Base-by-base conservation (phyloP, 2,113 vertebrate species). In the Apteryx owenii region DNA sequence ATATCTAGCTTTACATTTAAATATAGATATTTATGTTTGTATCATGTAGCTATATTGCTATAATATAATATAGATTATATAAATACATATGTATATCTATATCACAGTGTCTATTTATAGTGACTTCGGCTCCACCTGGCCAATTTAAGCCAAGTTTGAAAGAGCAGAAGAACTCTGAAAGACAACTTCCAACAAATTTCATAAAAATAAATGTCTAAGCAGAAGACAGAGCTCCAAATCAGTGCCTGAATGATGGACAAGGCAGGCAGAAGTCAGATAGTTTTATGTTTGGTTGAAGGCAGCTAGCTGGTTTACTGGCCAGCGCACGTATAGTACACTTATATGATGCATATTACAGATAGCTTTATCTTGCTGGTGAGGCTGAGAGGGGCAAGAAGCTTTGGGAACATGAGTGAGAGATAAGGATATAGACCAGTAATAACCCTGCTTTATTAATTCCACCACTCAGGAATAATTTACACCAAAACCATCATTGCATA, bases 351-450 rank as follows among this genome's bases (percentile, higher is more conserved):
- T 28, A 21, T 86, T 36, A 14, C 2, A 5, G 10, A 25, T 2
- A 40, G 10, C 29, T 85, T 79, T 85, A 11, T 50, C 5, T 50
- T 81, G 25, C 19, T 62, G 7, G 3, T 88, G 42, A 9, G 31
- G 14, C 50, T 80, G 31, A 77, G 51, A 80, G 7, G 7, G 7
- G 4, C 54, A 78, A 66, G 56, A 7, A 50, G 8, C 9, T 82
- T 11, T 75, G 15, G 19, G 20, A 9, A 64, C 2, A 38, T 46
- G 15, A 4, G 5, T 69, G 28, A 77, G 44, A 69, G 3, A 11
- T 25, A 44, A 77, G 0, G 0, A 33, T 3, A 71, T 29, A 80
- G 80, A 54, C 0, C 0, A 2, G 0, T 58, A 58, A 58, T 31
- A 31, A 58, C 56, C 16, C 9, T 9, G 56, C 36, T 83, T 66